Evolutionary conservation across 2,888 invertebrate species (phyloP).

Genomic region (Phorcus lineatus): DNA sequence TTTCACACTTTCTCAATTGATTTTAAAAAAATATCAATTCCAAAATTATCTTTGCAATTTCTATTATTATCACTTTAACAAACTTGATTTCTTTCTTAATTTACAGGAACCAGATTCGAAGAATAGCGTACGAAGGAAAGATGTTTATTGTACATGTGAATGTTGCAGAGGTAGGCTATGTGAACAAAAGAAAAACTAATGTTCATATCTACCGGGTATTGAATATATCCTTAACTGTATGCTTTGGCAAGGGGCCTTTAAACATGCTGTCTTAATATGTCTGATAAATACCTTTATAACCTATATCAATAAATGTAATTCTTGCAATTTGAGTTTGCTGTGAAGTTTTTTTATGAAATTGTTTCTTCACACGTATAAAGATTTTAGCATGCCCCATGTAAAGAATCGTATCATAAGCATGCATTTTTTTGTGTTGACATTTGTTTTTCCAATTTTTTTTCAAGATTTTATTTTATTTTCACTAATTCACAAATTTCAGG

Average conservation of each 20-base stretch:
- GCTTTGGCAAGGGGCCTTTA: too few relatives aligned
- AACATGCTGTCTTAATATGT: too few relatives aligned
- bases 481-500: slow-evolving; percentile 38
- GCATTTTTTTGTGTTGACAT: not conserved
- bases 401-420: not conserved
- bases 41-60: too few relatives aligned
- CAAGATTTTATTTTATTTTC: not conserved
- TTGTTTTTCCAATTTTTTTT: not conserved
- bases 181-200: too few relatives aligned
- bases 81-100: not conserved
- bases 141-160: slow-evolving; percentile 97
- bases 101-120: slow-evolving; percentile 87
- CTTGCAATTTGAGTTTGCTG: not conserved
- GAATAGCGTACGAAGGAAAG: slow-evolving; percentile 97
- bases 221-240: too few relatives aligned
- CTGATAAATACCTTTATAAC: too few relatives aligned
- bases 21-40: too few relatives aligned
- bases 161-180: slow-evolving; percentile 87
- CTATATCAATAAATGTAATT: not conserved
- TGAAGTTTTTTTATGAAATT: too few relatives aligned
- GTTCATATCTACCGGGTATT: too few relatives aligned
- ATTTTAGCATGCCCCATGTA: not conserved
- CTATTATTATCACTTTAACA: too few relatives aligned
- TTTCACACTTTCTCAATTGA: too few relatives aligned
- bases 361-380: not conserved